Evolutionary conservation across 1,140 invertebrate species (phyloP), one percentile per base, ranked within the genome.

Genomic region (Zaprionus taronus): DNA sequence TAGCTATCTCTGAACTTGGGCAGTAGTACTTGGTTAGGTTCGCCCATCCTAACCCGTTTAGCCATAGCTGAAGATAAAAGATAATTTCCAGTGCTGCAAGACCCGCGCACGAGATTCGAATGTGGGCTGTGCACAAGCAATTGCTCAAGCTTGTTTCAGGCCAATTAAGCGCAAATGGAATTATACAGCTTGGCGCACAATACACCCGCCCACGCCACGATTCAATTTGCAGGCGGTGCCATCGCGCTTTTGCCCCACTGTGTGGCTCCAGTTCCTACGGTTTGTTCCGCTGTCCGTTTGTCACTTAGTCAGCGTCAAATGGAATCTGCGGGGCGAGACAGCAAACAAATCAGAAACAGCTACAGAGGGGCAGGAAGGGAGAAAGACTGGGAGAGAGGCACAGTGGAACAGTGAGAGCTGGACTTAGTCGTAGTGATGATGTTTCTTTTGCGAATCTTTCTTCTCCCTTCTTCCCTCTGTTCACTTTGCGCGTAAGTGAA

Each of bases 401-500:
- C 20, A 51, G 47, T 17, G 47, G 6, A 14, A 51, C 11, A 51
- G 20, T 9, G 47, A 4, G 15, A n/a, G 26, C 26, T n/a, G 26
- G 53, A 28, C 24, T 58, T n/a, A 47, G 17, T 49, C 6, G 31
- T 2, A 49, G 55, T 68, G 66, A 12, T 60, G 38, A 44, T 67
- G 56, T 61, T 61, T 34, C 26, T 24, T 58, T 17, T 4, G 55
- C 38, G 17, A 22, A 51, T 12, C 1, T 22, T 14, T 11, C 47
- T 20, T 49, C 20, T 22, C 36, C 4, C 20, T 31, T 56, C 7
- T 26, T 26, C 6, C 1, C 24, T 34, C 20, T 58, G n/a, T 20
- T 20, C 20, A 20, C 15, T 22, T 31, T 7, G 22, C 62, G 71
- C 81, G 64, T 87, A 87, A 87, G 84, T 87, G 84, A 87, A 87